Evolutionary conservation across 2,113 vertebrate species (phyloP).

Genomic region (Noctilio leporinus): DNA sequence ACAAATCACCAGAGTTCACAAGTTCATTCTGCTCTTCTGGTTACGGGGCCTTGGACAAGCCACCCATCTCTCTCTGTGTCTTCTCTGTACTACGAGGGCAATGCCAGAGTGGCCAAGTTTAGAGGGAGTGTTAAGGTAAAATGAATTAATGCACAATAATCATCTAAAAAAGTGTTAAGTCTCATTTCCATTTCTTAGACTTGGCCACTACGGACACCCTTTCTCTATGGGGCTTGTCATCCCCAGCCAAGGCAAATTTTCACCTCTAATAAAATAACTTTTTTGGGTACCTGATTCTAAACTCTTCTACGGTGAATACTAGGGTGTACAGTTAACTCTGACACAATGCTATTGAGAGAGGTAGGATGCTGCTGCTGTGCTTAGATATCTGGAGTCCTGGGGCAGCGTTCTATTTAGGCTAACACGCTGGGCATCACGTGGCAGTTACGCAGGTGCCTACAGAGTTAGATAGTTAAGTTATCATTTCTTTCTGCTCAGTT

Average conservation of each 20-base stretch:
- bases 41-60: neutral
- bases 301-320: neutral
- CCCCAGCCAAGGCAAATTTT: neutral
- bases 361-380: neutral
- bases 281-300: neutral
- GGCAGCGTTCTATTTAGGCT: neutral
- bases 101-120: neutral
- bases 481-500: neutral
- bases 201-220: too few species aligned
- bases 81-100: neutral
- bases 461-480: neutral
- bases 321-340: neutral
- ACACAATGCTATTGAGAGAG: neutral
- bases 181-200: neutral
- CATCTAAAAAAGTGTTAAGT: neutral
- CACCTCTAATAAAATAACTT: neutral
- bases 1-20: neutral
- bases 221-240: neutral
- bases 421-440: fast-evolving
- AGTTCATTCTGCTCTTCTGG: neutral
- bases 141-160: neutral
- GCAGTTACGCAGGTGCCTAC: neutral
- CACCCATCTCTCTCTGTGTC: neutral
- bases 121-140: neutral
- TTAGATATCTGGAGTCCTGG: neutral